Base-by-base conservation (phyloP, 2,888 invertebrate genomes). In the Xanthorhoe spadicearia region DNA sequence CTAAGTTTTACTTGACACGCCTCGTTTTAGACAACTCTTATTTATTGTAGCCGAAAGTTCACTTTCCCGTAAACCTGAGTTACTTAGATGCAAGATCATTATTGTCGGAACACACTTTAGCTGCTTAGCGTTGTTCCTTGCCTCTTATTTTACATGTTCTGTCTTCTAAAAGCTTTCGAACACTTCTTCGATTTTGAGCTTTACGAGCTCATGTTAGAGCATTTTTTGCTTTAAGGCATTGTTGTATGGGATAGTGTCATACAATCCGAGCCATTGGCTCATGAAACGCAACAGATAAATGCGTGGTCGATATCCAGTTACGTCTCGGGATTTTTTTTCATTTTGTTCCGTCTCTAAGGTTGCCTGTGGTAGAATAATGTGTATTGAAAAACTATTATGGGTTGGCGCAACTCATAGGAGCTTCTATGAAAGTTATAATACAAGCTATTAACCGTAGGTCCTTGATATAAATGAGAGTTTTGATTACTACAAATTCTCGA, bases 271-370 rank as follows among this genome's bases (percentile, higher is more conserved):
- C 76, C 85, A 83, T 80, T 87, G 86, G 88, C 74, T 86, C 83
- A 87, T 88, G 85, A 89, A 88, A 88, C 85, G 87, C 84, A 86
- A 86, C 88, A 86, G 88, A 89, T 89, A 88, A 88, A 89, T 88
- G 88, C 87, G 83, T 86, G 83, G 80, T 77, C 82, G 81, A 86
- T 91, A 91, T 92, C 87, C 81, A 79, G 87, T 92, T 90, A 85
- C 91, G 76, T 79, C 80, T 82, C 72, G 76, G 76, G 77, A 77
- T 78, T 77, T 79, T 77, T n/a, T 80, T 82, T 85, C 83, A 79
- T 75, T 72, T 80, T 82, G 73, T 72, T 70, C 74, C 78, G 75
- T 72, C 79, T 75, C 73, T 72, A 68, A 74, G 77, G 68, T 46
- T 60, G 52, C 57, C 57, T 67, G 64, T 32, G 56, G 64, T 63